Evolutionary conservation across 2,113 vertebrate genomes (phyloP).

Genomic region (Pipa parva): DNA sequence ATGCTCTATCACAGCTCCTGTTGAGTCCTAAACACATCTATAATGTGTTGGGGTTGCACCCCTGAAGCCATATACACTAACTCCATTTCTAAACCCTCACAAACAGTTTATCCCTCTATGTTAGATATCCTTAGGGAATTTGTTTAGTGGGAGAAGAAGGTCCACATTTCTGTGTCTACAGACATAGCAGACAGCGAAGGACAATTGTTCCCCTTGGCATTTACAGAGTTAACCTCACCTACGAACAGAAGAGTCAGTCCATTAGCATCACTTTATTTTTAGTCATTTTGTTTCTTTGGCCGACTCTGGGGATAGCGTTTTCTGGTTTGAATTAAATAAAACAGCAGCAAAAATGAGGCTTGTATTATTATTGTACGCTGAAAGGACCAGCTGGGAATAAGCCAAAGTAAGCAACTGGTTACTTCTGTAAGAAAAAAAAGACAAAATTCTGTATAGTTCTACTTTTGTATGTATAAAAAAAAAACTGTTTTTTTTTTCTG

Average conservation of each 20-base stretch:
- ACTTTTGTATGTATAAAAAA: slow-evolving; percentile 8
- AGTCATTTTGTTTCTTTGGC: slow-evolving; percentile 22
- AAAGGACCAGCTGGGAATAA: slow-evolving; percentile 45
- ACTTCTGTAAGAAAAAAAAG: slow-evolving; percentile 36
- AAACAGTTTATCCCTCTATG: no score
- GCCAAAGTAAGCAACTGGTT: slow-evolving; percentile 51
- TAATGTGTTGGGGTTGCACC: no score
- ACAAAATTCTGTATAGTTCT: slow-evolving; percentile 29
- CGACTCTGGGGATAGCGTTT: slow-evolving; percentile 15
- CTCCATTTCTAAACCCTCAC: no score
- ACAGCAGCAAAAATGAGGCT: slow-evolving; percentile 54
- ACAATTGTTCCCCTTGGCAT: not conserved
- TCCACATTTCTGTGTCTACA: not conserved
- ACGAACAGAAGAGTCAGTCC: slow-evolving; percentile 9
- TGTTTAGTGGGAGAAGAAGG: no score
- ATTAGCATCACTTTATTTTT: slow-evolving; percentile 22
- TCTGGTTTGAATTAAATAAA: slow-evolving; percentile 71
- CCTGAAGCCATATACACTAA: no score
- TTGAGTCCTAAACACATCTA: no score
- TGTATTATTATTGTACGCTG: slow-evolving; percentile 49
- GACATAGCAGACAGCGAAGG: no score
- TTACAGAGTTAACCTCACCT: slow-evolving; percentile 12
- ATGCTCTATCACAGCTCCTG: no score
- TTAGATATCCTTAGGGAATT: no score
- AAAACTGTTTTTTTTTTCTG: slow-evolving; percentile 2